Percentiles rank a stretch among this genome's conserved stretches.
phyloP scores from a whole-genome alignment of 2,888 invertebrate genomes.

The Scaptomyza reducta region DNA sequence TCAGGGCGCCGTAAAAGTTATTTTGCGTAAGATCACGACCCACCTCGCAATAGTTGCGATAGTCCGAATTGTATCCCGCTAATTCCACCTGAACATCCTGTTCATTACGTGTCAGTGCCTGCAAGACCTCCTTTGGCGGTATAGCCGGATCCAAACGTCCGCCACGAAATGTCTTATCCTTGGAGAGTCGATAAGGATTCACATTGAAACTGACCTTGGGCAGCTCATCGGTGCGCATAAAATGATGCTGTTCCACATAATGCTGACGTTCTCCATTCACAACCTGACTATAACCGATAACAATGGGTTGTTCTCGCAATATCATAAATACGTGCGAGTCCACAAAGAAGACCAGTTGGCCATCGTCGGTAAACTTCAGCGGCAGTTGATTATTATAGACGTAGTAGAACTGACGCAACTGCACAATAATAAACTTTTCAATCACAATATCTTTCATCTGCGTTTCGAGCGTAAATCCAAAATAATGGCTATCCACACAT shows the following conservation, averaged over 20 bases:
- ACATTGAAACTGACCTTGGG: conserved; percentile 69
- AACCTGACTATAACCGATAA: conserved; percentile 69
- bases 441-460: conserved; percentile 62
- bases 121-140: conserved; percentile 48
- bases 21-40: conserved; percentile 52
- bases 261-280: conserved; percentile 41
- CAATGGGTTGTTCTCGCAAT: conserved; percentile 77
- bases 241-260: conserved; percentile 81
- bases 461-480: conserved; percentile 78
- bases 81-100: conserved; percentile 44
- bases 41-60: conserved; percentile 58
- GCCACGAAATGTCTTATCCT: conserved; percentile 42
- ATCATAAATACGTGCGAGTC: conserved; percentile 80
- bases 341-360: conserved; percentile 70
- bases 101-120: conserved; percentile 51
- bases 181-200: conserved; percentile 66
- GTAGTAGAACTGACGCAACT: conserved; percentile 77
- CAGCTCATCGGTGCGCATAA: conserved; percentile 74
- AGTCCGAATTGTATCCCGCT: conserved; percentile 53
- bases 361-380: conserved; percentile 48
- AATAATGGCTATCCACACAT: conserved; percentile 79
- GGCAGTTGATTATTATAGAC: conserved; percentile 74
- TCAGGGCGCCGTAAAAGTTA: conserved; percentile 59
- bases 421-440: conserved; percentile 81
- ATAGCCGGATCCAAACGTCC: conserved; percentile 38